Conservation (phyloP, 2,888 invertebrate genomes). For the Drosophila falleni region DNA sequence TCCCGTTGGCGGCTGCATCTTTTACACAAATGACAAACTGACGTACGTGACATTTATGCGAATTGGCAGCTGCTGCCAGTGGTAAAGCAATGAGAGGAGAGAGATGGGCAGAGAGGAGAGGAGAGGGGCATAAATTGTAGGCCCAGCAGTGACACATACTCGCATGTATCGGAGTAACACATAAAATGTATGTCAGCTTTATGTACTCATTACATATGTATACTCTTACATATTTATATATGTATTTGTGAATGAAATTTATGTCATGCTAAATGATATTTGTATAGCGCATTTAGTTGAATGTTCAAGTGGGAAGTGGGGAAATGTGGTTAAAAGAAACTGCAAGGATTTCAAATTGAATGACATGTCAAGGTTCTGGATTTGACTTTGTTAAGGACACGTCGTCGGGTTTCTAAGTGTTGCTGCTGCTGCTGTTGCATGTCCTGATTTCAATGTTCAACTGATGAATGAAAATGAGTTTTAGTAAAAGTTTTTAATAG, state of each 20-base stretch:
- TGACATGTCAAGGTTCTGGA: slow-evolving; percentile 74
- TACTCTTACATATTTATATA: slow-evolving; percentile 12
- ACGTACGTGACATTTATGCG: slow-evolving; percentile 85
- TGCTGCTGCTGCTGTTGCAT: slow-evolving; percentile 8
- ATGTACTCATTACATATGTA: slow-evolving; percentile 33
- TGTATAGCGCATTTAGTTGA: slow-evolving; percentile 71
- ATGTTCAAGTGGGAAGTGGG: slow-evolving; percentile 60
- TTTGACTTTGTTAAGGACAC: slow-evolving; percentile 61
- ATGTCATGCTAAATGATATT: slow-evolving; percentile 77
- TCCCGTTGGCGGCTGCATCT: slow-evolving; percentile 61
- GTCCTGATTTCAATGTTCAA: slow-evolving; percentile 47
- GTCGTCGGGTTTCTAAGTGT: slow-evolving; percentile 30
- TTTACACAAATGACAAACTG: slow-evolving; percentile 80
- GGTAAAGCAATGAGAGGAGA: slow-evolving; percentile 13
- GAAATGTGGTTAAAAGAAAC: slow-evolving; percentile 33
- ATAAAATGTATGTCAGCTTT: slow-evolving; percentile 73
- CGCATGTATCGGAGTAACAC: slow-evolving; percentile 29
- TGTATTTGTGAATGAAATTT: slow-evolving; percentile 53
- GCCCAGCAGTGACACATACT: slow-evolving; percentile 43
- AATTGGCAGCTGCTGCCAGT: slow-evolving; percentile 76
- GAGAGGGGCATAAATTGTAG: slow-evolving; percentile 38
- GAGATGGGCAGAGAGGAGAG: background rate
- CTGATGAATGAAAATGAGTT: slow-evolving; percentile 45
- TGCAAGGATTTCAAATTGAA: slow-evolving; percentile 60
- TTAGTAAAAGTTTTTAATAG: slow-evolving; percentile 39